Base-by-base conservation (phyloP, 1,140 invertebrate genomes). In the Cataglyphis hispanica region DNA sequence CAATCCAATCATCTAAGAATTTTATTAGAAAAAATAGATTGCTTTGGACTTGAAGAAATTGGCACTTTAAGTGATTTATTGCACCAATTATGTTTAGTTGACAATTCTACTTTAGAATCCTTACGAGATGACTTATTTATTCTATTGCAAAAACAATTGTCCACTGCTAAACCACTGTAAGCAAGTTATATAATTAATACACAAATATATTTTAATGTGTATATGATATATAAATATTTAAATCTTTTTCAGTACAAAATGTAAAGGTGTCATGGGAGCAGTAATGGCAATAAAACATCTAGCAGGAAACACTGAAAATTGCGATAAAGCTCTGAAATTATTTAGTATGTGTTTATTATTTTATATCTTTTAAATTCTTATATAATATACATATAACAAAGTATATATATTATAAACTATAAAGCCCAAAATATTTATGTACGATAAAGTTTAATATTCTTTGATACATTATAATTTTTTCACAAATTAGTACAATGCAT, bases 91-190 rank as follows among this genome's bases (percentile, higher is more conserved):
- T 95, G 96, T 91, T 34, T 93, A 89, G 89, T 93, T 91, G 75
- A 94, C 13, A 90, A 94, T 76, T 84, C 94, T 2, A 93, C 93
- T 22, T 93, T 95, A 63, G 91, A 94, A 27, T 92, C 94, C 10
- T 91, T 97, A n/a, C 94, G 95, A 74, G 96, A 97, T 89, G 96
- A 97, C 87, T 94, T 97, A 46, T 95, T 95, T 85, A 96, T 97
- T 93, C 77, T 97, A 2, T 92, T 97, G 1, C 95, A 96, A 58
- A 97, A 97, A 86, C 96, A 97, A 87, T 92, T 97, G n/a, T 95
- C 95, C 8, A 96, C 95, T 89, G 92, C 94, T 8, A 95, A 95
- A 61, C 91, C 92, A 27, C 69, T 92, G 95, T 95, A 92, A 92
- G 91, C 92, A 0, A 67, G 83, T 86, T 69, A 76, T 67, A 61